These are phyloP conservation scores for Leucosticte australis DNA, from an alignment of 2,113 vertebrate genomes.

Conservation along the genomic window DNA sequence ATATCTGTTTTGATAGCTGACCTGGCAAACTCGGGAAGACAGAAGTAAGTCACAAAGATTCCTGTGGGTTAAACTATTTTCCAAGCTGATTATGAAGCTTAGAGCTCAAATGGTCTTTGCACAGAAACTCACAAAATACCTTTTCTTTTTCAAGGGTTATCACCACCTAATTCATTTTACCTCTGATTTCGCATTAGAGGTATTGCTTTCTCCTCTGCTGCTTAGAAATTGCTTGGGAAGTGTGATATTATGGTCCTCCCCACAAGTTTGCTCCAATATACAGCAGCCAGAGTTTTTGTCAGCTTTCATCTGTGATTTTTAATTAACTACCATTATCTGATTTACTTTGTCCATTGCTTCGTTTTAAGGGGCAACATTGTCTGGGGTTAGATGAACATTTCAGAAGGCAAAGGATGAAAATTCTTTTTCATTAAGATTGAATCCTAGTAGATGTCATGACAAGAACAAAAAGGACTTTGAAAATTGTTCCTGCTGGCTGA, in stretches of 20 bases:
- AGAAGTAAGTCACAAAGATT: conserved; percentile 50
- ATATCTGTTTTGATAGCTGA: conserved; percentile 8
- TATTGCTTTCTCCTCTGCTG: conserved; percentile 33
- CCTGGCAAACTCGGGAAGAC: neutral
- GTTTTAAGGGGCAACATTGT: neutral
- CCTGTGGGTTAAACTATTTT: conserved; percentile 44
- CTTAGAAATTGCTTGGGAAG: neutral
- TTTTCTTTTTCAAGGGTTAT: conserved; percentile 44
- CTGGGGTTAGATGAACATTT: neutral
- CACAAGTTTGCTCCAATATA: neutral
- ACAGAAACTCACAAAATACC: conserved; percentile 45
- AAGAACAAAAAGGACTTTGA: neutral
- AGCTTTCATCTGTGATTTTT: neutral
- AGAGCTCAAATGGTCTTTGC: conserved; percentile 37
- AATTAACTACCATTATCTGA: neutral
- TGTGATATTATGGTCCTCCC: neutral
- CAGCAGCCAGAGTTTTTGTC: neutral
- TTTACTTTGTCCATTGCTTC: neutral
- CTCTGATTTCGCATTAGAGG: conserved; percentile 6
- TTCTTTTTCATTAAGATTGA: neutral
- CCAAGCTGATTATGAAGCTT: conserved; percentile 62
- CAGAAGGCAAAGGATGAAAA: neutral
- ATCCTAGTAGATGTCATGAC: neutral
- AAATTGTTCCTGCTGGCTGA: neutral
- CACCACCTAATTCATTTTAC: conserved; percentile 40